Conservation (phyloP, 1,140 invertebrate genomes). For the Aphis craccivora region DNA sequence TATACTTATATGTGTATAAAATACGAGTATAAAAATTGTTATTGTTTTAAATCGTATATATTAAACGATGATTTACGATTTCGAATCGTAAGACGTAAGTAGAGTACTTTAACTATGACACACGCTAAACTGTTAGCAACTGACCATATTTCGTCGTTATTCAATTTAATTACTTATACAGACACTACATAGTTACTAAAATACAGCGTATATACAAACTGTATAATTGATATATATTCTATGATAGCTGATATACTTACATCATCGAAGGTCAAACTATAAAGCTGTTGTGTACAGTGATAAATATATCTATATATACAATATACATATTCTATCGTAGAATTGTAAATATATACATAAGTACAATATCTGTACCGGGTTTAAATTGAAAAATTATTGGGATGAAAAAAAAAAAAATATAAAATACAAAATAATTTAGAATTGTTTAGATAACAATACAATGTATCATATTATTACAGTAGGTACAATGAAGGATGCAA, state of each 20-base stretch:
- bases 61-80: background rate
- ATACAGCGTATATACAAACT: background rate
- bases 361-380: background rate
- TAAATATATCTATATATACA: background rate
- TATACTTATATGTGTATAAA: background rate
- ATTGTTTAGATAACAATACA: too few relatives aligned
- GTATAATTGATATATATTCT: conserved; percentile 6
- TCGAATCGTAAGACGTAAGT: background rate
- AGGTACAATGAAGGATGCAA: background rate
- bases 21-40: too few relatives aligned
- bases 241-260: conserved; percentile 10
- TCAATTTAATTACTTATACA: background rate
- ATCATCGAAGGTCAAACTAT: background rate
- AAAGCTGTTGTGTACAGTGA: background rate
- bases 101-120: background rate
- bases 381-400: background rate
- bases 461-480: too few relatives aligned
- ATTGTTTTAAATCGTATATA: background rate
- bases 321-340: background rate
- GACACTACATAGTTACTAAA: background rate
- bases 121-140: background rate
- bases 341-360: background rate
- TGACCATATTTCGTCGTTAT: background rate
- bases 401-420: too few relatives aligned
- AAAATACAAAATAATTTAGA: background rate